Base-by-base conservation (phyloP, 53 echinoderm and acorn worm genomes). In the Crossaster papposus region DNA sequence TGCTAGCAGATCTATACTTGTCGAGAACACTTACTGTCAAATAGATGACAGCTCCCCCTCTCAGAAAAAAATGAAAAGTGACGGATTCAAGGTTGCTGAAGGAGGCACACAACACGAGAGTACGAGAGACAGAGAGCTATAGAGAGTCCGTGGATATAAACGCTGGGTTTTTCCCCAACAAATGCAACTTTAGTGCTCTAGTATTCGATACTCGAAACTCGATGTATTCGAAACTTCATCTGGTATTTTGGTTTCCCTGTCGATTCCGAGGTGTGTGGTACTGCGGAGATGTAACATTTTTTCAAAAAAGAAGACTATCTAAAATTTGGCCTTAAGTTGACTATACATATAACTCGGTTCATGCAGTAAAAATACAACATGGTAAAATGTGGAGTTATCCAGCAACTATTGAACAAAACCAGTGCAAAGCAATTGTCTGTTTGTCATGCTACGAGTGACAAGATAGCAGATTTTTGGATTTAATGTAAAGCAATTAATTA, bases 71-170 rank as follows among this genome's bases (percentile, higher is more conserved):
- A 68, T 24, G 68, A 68, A 26, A 26, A 68, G 28, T 28, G 68
- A 68, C 68, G 68, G 11, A 68, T 68, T 23, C 68, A 68, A 28
- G 68, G 68, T 10, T 68, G 68, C 68, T 62, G 62, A 68, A 68
- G 28, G 28, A 2, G 28, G 10, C 10, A 28, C 4, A 22, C 24
- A 44, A 44, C 44, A 44, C 44, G 44, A 44, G 44, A 44, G 44
- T n/a, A n/a, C n/a, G n/a, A n/a, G n/a, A n/a, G n/a, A n/a, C n/a
- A n/a, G n/a, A n/a, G n/a, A n/a, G n/a, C n/a, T n/a, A n/a, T n/a
- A n/a, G n/a, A 5, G 44, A 44, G 44, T 44, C 9, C 44, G 44
- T 44, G 44, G 9, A 7, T 44, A 7, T 44, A 44, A 44, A 44
- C 44, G 9, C 44, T 44, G 6, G 44, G 44, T 9, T 44, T 7